Conservation (phyloP, 2,113 vertebrate species). For the Blennius ocellaris region DNA sequence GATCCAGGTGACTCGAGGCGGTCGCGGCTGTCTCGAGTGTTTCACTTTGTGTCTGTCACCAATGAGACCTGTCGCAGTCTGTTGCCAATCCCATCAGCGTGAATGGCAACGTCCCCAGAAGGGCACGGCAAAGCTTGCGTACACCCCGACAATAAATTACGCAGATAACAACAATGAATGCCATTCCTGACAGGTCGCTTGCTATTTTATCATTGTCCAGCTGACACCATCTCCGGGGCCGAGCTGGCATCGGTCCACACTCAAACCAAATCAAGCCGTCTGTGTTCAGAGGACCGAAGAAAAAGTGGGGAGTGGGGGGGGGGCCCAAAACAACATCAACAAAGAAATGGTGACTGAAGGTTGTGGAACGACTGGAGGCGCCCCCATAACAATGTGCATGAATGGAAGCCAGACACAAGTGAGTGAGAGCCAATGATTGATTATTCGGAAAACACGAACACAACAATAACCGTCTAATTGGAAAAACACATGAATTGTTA, state of each 20-base stretch:
- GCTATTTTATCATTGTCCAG: conserved; percentile 65
- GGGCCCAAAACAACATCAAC: no score
- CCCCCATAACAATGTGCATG: background rate
- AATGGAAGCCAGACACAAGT: background rate
- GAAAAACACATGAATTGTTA: background rate
- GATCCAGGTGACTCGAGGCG: conserved; percentile 57
- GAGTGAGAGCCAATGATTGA: background rate
- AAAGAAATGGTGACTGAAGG: conserved; percentile 17
- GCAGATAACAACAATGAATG: conserved; percentile 57
- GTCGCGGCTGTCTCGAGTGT: conserved; percentile 50
- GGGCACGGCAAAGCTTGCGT: conserved; percentile 53
- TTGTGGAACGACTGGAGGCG: conserved; percentile 6
- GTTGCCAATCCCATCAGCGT: conserved; percentile 65
- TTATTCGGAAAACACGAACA: background rate
- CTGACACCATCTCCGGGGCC: conserved; percentile 46
- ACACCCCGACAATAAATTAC: conserved; percentile 68
- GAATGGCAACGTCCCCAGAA: conserved; percentile 73
- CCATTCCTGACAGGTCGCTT: conserved; percentile 53
- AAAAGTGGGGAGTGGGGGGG: background rate
- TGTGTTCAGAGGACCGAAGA: conserved; percentile 27
- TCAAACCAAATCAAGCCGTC: conserved; percentile 48
- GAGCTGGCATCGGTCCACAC: conserved; percentile 35
- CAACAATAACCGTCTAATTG: background rate
- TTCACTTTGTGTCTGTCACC: conserved; percentile 48
- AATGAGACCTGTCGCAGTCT: conserved; percentile 58